Evolutionary conservation across 2,797 vertebrate genomes (phyloP), one percentile per base, ranked within the genome.

Genomic region (Phoxinus dragarum): DNA sequence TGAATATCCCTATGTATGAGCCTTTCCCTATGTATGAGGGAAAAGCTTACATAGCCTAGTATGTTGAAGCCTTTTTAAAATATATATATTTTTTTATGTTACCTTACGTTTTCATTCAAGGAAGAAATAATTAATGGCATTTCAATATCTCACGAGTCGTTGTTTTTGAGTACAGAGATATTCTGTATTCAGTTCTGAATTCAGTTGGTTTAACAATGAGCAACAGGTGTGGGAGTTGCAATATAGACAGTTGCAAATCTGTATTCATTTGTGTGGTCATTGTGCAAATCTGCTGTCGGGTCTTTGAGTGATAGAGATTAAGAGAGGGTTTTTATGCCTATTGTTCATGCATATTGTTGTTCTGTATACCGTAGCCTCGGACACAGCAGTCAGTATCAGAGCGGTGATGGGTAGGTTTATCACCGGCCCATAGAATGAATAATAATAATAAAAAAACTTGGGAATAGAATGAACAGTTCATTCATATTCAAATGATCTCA

Each of bases 401-500:
- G 19, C 3, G 69, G 84, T 44, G 80, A 81, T 85, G 23, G 75
- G 85, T 69, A 34, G 81, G 88, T 88, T 92, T 92, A 92, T 92
- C 85, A 4, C 88, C 72, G 78, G 82, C 21, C 72, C 85, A 84
- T 86, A 83, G 84, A 89, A 92, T 91, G 83, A 92, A 89, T 12
- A 1, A 44, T 9, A 17, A 75, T 27, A 27, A 27, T 27, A 23
- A 52, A 73, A 49, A 61, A 61, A 5, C 81, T 47, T 69, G 61
- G 90, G 89, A 91, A 88, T 88, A 85, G 88, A 93, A 87, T 38
- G 85, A 91, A 84, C 88, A 82, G 10, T 76, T 66, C 71, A 92
- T 93, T 94, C 88, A 91, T 92, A 93, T 93, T 93, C 83, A 92
- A 93, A 92, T 92, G 12, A 38, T 68, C 82, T 89, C 77, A 69